A percentile compares a stretch with the other conserved stretches of the same genome.
phyloP scores from a whole-genome alignment of 2,797 vertebrate genomes.

The Enteromius unitaeniatus region DNA sequence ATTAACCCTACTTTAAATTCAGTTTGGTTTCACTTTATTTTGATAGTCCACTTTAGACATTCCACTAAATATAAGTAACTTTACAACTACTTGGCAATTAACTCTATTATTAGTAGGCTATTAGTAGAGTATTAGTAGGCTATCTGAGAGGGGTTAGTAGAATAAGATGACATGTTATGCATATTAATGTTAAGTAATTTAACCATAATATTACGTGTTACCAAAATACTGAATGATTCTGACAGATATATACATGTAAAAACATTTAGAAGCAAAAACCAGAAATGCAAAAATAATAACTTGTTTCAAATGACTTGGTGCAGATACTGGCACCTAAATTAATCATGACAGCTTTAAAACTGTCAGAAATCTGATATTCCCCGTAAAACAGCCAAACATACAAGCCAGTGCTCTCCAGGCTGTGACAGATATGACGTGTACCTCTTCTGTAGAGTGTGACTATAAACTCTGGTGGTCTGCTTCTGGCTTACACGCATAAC shows the following conservation, averaged over 20 bases:
- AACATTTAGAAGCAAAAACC: not conserved
- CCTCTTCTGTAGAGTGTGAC: conserved; percentile 36
- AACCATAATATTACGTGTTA: too few species aligned
- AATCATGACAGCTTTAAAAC: not conserved
- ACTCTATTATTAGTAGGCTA: too few species aligned
- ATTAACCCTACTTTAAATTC: not conserved
- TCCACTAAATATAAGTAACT: too few species aligned
- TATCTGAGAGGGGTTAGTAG: too few species aligned
- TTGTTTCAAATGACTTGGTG: not conserved
- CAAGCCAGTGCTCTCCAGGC: not conserved
- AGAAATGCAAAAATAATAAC: not conserved
- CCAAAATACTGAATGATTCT: too few species aligned
- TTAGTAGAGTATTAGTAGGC: too few species aligned
- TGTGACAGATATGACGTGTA: not conserved
- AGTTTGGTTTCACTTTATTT: too few species aligned
- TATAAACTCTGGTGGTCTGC: conserved; percentile 20
- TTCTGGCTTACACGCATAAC: conserved; percentile 33
- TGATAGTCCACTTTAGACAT: too few species aligned
- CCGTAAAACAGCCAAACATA: not conserved
- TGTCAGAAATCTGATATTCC: not conserved
- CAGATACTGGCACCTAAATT: not conserved
- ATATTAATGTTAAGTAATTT: too few species aligned
- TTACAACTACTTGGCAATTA: too few species aligned
- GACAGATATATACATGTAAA: not conserved
- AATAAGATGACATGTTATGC: too few species aligned